phyloP scores from a whole-genome alignment of 2,888 invertebrate genomes.

The Spisula subtruncata region DNA sequence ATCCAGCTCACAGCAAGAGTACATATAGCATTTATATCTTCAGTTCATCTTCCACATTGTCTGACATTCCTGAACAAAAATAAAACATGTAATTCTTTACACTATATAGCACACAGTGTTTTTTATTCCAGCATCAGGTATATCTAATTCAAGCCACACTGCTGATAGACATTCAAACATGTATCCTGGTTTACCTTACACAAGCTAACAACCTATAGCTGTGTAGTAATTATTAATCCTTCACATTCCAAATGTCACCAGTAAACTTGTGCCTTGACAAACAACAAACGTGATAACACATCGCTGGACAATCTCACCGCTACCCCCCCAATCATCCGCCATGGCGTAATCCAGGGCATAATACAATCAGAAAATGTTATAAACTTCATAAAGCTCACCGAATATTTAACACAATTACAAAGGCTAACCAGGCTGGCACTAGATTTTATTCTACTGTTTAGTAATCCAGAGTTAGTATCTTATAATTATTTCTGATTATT shows the following conservation, averaged over 20 bases:
- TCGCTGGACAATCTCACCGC: conserved; percentile 5
- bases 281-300: not conserved
- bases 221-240: conserved; percentile 21
- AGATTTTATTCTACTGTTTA: no score
- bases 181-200: not conserved
- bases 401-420: no score
- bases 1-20: not conserved
- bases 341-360: not conserved
- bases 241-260: conserved; percentile 45
- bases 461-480: no score
- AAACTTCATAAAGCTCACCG: no score
- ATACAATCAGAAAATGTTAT: not conserved
- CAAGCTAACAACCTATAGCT: not conserved
- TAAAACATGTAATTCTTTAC: not conserved
- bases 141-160: conserved; percentile 3
- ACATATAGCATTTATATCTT: not conserved
- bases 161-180: not conserved
- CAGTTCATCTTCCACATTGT: not conserved
- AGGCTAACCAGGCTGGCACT: no score
- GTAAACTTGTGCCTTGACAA: conserved; percentile 22
- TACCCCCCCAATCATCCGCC: not conserved
- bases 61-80: conserved; percentile 3
- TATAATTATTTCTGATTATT: no score
- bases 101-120: not conserved
- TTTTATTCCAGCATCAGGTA: not conserved